Base-by-base conservation (phyloP, 1,140 invertebrate genomes). In the Ladona fulva region DNA sequence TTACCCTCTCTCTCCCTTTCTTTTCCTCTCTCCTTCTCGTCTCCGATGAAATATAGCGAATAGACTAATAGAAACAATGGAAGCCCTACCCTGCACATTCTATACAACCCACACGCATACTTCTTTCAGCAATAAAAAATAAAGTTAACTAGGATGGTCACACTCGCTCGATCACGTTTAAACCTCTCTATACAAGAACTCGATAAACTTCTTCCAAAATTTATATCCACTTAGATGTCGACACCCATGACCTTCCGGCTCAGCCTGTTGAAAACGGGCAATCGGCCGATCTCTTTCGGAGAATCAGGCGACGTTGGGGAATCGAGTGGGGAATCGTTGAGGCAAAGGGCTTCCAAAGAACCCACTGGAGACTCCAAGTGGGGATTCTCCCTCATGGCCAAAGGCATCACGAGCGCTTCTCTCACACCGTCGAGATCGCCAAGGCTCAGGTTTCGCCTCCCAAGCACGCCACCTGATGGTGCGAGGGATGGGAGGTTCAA, bases 211-310 rank as follows among this genome's bases (percentile, higher is more conserved):
- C 52, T 66, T 66, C 52, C 16, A 19, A 16, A 22, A 66, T 22
- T 6, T 66, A 66, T 19, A 22, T 22, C 52, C 52, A 16, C 52
- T 22, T 66, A 66, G 52, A 22, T 22, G 52, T 66, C 52, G 52
- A 22, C 52, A 22, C 52, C 52, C n/a, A 66, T 66, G 52, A 66
- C n/a, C 52, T 66, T 66, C 19, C 74, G 24, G 82, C 90, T 90
- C 80, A 92, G 88, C 77, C 90, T 89, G 85, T 92, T 92, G 84
- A 92, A 92, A 0, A 92, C 90, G 0, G 91, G 91, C 82, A 92
- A 84, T 76, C 91, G 83, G 5, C 81, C 82, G 75, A 83, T 12
- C 52, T 66, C 52, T 66, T 66, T 84, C 0, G 85, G 85, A 0
- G 85, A 85, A n/a, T 84, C 74, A 0, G 86, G 85, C 0, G 85